These are phyloP conservation scores for Salvelinus sp. DNA, from an alignment of 2,113 vertebrate species.

Conservation along the genomic window DNA sequence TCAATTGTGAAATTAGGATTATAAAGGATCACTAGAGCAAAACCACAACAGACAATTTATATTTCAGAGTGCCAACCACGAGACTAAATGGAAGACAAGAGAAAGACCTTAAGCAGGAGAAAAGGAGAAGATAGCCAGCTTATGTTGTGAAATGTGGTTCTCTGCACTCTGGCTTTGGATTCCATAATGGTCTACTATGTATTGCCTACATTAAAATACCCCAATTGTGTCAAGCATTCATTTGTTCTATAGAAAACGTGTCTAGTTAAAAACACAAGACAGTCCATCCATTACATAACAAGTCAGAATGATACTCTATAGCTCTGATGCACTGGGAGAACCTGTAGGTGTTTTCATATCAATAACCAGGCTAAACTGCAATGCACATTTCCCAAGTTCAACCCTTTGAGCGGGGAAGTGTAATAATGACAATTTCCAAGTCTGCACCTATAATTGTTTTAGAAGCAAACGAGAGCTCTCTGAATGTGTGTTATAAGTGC, in stretches of 20 bases:
- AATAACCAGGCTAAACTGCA: conserved; percentile 63
- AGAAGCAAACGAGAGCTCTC: conserved; percentile 33
- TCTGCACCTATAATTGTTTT: conserved; percentile 61
- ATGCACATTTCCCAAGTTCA: conserved; percentile 60
- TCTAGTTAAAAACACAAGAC: conserved; percentile 13
- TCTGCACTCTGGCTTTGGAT: neutral
- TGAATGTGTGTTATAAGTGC: conserved; percentile 29
- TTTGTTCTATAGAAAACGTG: conserved; percentile 5
- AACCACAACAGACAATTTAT: neutral
- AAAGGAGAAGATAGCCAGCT: neutral
- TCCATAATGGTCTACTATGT: neutral
- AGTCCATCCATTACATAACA: conserved; percentile 36
- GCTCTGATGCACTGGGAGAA: too few species aligned
- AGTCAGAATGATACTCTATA: conserved; percentile 40
- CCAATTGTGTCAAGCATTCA: too few species aligned
- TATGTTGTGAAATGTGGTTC: neutral
- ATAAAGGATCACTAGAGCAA: conserved; percentile 3
- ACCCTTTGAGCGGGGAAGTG: conserved; percentile 40
- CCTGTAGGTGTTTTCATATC: conserved; percentile 53
- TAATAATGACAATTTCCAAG: conserved; percentile 46
- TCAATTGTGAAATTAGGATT: neutral
- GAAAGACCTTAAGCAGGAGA: neutral
- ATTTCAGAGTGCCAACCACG: neutral
- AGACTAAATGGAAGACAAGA: conserved; percentile 2
- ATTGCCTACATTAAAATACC: neutral